phyloP scores from a whole-genome alignment of 1,140 invertebrate species.

The Leptinotarsa lineolata region DNA sequence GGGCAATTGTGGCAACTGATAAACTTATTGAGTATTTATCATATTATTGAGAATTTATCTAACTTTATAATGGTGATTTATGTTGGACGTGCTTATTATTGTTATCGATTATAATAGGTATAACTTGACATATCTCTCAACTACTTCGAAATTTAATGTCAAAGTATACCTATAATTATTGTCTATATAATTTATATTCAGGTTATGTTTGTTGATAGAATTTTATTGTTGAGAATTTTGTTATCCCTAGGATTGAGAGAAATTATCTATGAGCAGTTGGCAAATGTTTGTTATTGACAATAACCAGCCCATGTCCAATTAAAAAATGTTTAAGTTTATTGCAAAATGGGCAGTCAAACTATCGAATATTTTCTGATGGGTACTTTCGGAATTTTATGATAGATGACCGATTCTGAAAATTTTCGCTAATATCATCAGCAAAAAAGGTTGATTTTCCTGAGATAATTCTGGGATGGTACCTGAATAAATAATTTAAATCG shows the following conservation, averaged over 20 bases:
- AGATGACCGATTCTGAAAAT: no score
- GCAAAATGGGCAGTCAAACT: no score
- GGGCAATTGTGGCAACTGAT: no score
- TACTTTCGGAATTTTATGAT: no score
- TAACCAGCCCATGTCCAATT: not conserved
- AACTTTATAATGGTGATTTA: no score
- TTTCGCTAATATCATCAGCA: no score
- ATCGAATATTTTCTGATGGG: no score
- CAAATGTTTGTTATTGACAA: conserved; percentile 3
- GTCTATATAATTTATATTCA: conserved; percentile 7
- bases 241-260: conserved; percentile 9
- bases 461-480: no score
- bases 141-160: not conserved
- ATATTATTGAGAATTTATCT: no score
- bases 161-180: not conserved
- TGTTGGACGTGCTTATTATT: not conserved
- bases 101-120: conserved; percentile 6
- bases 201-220: not conserved
- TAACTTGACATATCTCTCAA: not conserved
- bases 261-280: not conserved
- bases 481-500: no score
- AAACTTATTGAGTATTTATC: no score
- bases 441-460: no score
- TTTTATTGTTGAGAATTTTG: conserved; percentile 23
- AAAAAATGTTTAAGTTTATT: not conserved